phyloP scores from a whole-genome alignment of 2,797 vertebrate genomes.

The Karalla daura region DNA sequence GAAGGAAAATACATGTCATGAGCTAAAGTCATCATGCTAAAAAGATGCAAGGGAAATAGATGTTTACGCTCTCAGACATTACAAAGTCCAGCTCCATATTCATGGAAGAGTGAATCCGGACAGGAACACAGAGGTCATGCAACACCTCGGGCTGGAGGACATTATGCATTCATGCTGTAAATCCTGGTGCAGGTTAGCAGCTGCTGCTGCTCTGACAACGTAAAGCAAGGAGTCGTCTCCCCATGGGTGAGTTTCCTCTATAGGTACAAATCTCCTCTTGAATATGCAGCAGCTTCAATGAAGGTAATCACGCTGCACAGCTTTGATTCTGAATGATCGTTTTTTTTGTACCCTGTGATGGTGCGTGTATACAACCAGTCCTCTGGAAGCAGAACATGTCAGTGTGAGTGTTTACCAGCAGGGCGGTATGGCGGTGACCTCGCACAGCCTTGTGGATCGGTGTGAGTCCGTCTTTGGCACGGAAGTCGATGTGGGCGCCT shows the following conservation, averaged over 20 bases:
- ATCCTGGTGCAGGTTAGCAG: constrained; percentile 20
- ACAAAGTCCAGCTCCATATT: constrained; percentile 27
- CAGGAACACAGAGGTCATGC: constrained; percentile 32
- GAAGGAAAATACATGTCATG: too few relatives aligned
- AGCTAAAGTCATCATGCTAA: not conserved
- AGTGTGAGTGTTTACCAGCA: constrained; percentile 85
- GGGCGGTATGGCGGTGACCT: constrained; percentile 89
- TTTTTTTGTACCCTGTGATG: constrained; percentile 2
- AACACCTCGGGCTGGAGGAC: constrained; percentile 1
- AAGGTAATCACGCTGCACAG: constrained; percentile 24
- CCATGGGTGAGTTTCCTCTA: constrained; percentile 10
- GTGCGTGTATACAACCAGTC: constrained; percentile 3
- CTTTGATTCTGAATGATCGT: constrained; percentile 29
- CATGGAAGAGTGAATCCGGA: constrained; percentile 34
- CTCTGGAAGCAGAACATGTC: not conserved
- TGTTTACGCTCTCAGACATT: constrained; percentile 10
- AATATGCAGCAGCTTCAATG: constrained; percentile 9
- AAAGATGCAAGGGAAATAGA: not conserved
- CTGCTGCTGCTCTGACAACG: constrained; percentile 12
- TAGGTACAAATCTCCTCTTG: constrained; percentile 3
- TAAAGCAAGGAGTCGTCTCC: constrained; percentile 24
- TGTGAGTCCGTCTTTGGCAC: constrained; percentile 93
- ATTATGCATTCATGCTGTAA: constrained; percentile 30
- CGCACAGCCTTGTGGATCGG: constrained; percentile 92
- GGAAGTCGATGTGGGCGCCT: constrained; percentile 93